These are phyloP conservation scores for Pempheris klunzingeri DNA, from an alignment of 2,797 vertebrate genomes.

Conservation along the genomic window DNA sequence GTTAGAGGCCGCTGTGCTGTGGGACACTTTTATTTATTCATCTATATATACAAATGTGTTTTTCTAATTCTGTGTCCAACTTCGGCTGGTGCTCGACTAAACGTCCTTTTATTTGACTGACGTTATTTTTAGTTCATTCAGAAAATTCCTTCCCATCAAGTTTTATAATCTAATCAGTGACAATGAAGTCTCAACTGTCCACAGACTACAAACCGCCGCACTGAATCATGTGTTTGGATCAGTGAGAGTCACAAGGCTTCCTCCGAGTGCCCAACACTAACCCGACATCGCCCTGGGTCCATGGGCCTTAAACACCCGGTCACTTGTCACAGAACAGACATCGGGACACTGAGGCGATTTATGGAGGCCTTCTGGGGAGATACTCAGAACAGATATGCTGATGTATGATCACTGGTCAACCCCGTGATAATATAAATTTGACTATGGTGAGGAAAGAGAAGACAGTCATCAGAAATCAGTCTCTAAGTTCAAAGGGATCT, in stretches of 20 bases:
- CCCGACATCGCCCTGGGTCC: conserved; percentile 34
- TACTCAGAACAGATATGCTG: conserved; percentile 7
- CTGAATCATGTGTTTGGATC: conserved; percentile 72
- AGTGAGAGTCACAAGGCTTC: conserved; percentile 74
- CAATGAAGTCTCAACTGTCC: conserved; percentile 51
- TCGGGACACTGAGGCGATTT: conserved; percentile 45
- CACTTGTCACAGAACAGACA: conserved; percentile 5
- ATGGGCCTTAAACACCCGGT: conserved; percentile 2
- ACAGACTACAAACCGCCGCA: conserved; percentile 43
- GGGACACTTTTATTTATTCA: too few relatives aligned
- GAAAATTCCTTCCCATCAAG: background rate
- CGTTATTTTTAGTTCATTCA: conserved; percentile 3
- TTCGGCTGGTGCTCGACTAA: background rate
- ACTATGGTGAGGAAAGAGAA: background rate
- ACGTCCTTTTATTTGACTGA: background rate
- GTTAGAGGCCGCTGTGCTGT: too few relatives aligned
- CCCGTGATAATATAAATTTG: conserved; percentile 35
- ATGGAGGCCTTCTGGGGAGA: conserved; percentile 6
- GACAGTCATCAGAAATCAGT: background rate
- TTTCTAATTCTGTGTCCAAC: background rate
- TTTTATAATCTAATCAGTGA: conserved; percentile 7
- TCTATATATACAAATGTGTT: too few relatives aligned
- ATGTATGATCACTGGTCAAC: conserved; percentile 18
- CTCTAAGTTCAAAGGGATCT: background rate
- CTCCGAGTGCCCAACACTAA: conserved; percentile 37